Conservation (phyloP, 2,797 vertebrate species). For the Molossus alvarezi region DNA sequence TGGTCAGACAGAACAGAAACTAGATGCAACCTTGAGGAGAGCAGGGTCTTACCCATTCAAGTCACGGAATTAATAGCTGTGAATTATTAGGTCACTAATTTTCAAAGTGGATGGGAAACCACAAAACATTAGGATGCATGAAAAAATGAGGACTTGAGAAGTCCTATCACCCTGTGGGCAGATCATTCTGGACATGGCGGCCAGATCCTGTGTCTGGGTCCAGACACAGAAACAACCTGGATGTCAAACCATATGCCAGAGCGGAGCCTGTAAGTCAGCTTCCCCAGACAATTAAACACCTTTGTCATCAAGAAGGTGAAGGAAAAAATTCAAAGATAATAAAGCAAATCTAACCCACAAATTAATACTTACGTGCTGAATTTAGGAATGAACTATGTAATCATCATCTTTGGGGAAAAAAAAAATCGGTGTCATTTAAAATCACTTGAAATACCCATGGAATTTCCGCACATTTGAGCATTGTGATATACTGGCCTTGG, state of each 20-base stretch:
- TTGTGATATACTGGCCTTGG: not conserved
- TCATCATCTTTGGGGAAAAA: not conserved
- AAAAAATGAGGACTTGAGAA: not conserved
- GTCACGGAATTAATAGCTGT: not conserved
- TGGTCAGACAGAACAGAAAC: not conserved
- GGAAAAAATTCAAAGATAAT: not conserved
- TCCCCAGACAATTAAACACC: not conserved
- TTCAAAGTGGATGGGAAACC: not conserved
- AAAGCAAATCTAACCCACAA: not conserved
- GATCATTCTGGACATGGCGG: fast-evolving
- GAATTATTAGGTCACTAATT: not conserved
- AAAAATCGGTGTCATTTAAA: not conserved
- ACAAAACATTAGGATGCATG: not conserved
- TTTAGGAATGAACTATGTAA: not conserved
- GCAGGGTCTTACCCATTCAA: not conserved
- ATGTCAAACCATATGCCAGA: not conserved
- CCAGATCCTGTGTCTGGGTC: not conserved
- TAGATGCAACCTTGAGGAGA: not conserved
- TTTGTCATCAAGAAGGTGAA: not conserved
- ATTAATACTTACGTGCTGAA: not conserved
- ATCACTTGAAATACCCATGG: not conserved
- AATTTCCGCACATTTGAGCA: not conserved
- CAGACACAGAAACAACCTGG: not conserved
- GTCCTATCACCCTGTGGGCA: not conserved
- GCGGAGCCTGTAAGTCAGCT: not conserved